Base-by-base conservation (phyloP, 2,797 vertebrate genomes). In the Carcharodon carcharias region DNA sequence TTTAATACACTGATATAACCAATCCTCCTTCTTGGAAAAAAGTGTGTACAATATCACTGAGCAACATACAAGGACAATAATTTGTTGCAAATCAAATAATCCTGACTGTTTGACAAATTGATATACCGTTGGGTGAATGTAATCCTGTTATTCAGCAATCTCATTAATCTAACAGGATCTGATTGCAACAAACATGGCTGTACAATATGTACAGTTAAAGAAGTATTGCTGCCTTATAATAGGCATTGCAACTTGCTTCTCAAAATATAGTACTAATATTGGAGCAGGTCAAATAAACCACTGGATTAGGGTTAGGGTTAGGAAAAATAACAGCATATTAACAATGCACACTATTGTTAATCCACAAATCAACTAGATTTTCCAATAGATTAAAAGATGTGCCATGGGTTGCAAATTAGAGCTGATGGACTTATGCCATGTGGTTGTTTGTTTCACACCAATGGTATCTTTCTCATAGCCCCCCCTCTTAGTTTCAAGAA, bases 131-230 rank as follows among this genome's bases (percentile, higher is more conserved):
- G 69, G 94, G 28, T 77, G 77, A 56, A 77, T 54, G 28, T 73
- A 95, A 95, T 95, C 69, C 14, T 77, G 45, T 73, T 73, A 56
- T 73, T 95, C 94, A 77, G 31, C 26, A 71, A 95, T 56, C 50
- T 58, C 35, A 77, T 95, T 95, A 95, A 95, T 95, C 50, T 77
- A 95, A 77, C 50, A 95, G 94, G 28, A 95, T 95, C 35, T 67
- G 91, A 65, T n/a, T 26, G 35, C 21, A 73, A 56, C 50, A 88
- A 56, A 31, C 92, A 69, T 45, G 92, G 67, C 31, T n/a, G 69
- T 50, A 65, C 65, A 95, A 69, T 69, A 73, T 95, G 67, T 56
- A 63, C 16, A 21, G 69, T 58, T 92, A 77, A 93, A 77, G 21
- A 58, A 56, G 26, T 18, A 73, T 26, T 95, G 69, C 69, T 95